Conservation (phyloP, 2,888 invertebrate species). For the Tetragonula carbonaria region DNA sequence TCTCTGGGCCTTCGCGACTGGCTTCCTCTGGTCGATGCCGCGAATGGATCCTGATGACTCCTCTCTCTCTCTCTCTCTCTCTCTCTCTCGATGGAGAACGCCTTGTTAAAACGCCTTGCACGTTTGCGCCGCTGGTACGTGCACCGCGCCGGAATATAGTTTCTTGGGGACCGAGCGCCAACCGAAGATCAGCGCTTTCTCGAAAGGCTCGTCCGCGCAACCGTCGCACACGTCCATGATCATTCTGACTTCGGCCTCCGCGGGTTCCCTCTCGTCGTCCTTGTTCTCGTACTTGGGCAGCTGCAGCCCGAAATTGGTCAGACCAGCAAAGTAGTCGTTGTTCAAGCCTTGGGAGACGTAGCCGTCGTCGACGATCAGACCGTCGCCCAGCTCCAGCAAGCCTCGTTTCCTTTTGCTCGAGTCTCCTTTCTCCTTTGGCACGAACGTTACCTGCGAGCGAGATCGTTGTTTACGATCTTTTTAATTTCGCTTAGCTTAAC, state of each 20-base stretch:
- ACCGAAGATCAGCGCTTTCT: slow-evolving; percentile 90
- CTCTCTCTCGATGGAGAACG: neutral
- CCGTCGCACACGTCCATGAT: slow-evolving; percentile 92
- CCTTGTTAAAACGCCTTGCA: slow-evolving; percentile 86
- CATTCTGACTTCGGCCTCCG: slow-evolving; percentile 92
- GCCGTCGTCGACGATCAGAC: slow-evolving; percentile 88
- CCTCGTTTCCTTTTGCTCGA: slow-evolving; percentile 87
- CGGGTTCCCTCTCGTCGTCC: slow-evolving; percentile 91
- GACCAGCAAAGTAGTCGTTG: slow-evolving; percentile 87
- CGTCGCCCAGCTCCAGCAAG: slow-evolving; percentile 88
- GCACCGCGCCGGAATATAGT: slow-evolving; percentile 89
- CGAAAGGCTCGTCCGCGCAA: slow-evolving; percentile 91
- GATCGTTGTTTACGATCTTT: neutral
- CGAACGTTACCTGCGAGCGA: slow-evolving; percentile 69
- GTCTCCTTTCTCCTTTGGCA: slow-evolving; percentile 58
- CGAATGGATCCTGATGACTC: neutral
- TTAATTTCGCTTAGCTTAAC: too few relatives aligned
- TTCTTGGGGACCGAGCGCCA: slow-evolving; percentile 91
- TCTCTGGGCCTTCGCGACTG: neutral
- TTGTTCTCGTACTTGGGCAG: slow-evolving; percentile 79
- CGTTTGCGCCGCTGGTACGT: slow-evolving; percentile 88
- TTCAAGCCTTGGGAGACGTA: slow-evolving; percentile 83
- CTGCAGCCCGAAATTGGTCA: slow-evolving; percentile 90
- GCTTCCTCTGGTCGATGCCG: slow-evolving; percentile 2
- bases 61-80: too few relatives aligned